Conservation (phyloP, 2,797 vertebrate genomes). For the Crenichthys baileyi region DNA sequence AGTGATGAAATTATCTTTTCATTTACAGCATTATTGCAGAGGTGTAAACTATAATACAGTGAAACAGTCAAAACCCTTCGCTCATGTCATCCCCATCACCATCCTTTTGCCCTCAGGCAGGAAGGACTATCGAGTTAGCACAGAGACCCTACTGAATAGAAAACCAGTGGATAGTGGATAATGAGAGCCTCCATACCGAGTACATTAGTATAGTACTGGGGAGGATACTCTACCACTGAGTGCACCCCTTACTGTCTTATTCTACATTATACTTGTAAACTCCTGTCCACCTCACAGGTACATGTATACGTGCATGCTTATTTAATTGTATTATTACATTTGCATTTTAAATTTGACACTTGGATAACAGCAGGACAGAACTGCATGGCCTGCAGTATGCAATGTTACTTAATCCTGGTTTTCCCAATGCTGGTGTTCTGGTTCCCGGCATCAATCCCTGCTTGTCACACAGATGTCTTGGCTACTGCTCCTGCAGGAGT, state of each 20-base stretch:
- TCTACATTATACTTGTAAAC: conserved; percentile 3
- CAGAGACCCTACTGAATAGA: conserved; percentile 66
- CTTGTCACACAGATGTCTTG: conserved; percentile 83
- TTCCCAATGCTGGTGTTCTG: conserved; percentile 60
- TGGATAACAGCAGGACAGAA: conserved; percentile 17
- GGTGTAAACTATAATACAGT: conserved; percentile 63
- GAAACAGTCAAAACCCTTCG: conserved; percentile 58
- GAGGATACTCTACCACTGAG: conserved; percentile 30
- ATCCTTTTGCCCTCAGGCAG: conserved; percentile 67
- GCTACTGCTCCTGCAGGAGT: conserved; percentile 74
- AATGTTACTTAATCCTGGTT: conserved; percentile 67
- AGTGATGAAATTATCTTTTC: conserved; percentile 73
- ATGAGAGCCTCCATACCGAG: conserved; percentile 60
- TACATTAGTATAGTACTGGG: conserved; percentile 48
- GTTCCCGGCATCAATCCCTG: conserved; percentile 63
- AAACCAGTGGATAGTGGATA: conserved; percentile 62
- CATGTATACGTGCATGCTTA: conserved; percentile 44
- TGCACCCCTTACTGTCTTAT: conserved; percentile 24
- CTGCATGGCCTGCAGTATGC: conserved; percentile 54
- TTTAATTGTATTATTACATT: conserved; percentile 55
- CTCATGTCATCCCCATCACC: conserved; percentile 67
- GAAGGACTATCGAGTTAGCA: conserved; percentile 70
- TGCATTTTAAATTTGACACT: conserved; percentile 52
- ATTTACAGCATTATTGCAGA: conserved; percentile 68
- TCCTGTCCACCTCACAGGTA: conserved; percentile 40